Base-by-base conservation (phyloP, 2,888 invertebrate species). In the Rhodophaea formosa region DNA sequence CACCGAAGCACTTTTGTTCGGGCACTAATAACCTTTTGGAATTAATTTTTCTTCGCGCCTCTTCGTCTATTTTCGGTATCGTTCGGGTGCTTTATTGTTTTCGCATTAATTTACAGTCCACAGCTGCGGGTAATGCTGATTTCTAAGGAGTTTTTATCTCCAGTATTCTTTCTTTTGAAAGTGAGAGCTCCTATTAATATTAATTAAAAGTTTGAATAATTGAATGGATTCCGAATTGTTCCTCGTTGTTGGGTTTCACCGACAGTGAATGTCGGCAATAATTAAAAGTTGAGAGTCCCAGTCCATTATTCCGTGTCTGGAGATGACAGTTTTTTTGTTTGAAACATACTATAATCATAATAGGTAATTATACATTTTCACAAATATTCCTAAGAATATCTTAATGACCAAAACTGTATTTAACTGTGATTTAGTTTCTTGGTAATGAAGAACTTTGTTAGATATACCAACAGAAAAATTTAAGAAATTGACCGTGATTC, bases 161-260 rank as follows among this genome's bases (percentile, higher is more conserved):
- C 79, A 77, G 84, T 84, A 82, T 88, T 88, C 84, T 88, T 90
- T 88, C 88, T 86, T 89, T 88, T 82, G 83, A 83, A 86, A 88
- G 80, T 84, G 84, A 85, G 86, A 84, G 84, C 81, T 82, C 80
- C 88, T 91, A 90, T 89, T 91, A 89, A 91, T 91, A 90, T 91
- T 91, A 90, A 91, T 90, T 90, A 90, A 90, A 91, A 90, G 85
- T 90, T 90, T 88, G 86, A 88, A 89, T 89, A 88, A 90, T 86
- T 89, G 86, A 88, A 89, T 86, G 82, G 81, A 84, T 86, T 84
- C 75, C 74, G 84, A 83, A 88, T 88, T 87, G 86, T 89, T 82
- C 82, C 68, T 71, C 82, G 86, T 85, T 86, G 85, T 86, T 79
- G 79, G 79, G 79, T 75, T 79, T 80, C 82, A 74, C 81, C 77